Conservation (phyloP, 92 coral and sea anemone genomes). For the Zoanthus gigantus region DNA sequence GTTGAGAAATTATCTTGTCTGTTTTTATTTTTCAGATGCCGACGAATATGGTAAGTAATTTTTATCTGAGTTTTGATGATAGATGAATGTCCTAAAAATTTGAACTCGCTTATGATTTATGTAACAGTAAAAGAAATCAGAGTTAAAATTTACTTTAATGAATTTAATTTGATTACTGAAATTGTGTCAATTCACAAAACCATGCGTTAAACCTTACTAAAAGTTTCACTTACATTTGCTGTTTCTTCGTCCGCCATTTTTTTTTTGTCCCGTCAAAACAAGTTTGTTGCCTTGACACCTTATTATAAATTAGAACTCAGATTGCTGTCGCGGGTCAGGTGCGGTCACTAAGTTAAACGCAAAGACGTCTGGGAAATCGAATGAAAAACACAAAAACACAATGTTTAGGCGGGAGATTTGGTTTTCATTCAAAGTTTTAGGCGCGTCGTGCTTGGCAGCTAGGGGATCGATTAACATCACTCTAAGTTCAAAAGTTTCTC, state of each 20-base stretch:
- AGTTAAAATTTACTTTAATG: not conserved
- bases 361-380: slow-evolving; percentile 26
- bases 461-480: slow-evolving; percentile 31
- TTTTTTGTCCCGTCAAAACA: slow-evolving; percentile 18
- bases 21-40: too few relatives aligned
- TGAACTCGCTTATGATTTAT: not conserved
- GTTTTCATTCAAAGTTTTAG: slow-evolving; percentile 61
- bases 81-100: not conserved
- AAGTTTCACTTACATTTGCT: slow-evolving; percentile 32
- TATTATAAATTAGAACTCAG: slow-evolving; percentile 21
- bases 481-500: slow-evolving; percentile 29
- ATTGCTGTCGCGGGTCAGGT: not conserved
- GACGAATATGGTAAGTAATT: too few relatives aligned
- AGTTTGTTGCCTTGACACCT: slow-evolving; percentile 55
- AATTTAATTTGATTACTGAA: not conserved
- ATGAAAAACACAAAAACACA: not conserved
- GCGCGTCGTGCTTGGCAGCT: slow-evolving; percentile 63
- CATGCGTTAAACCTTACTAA: not conserved
- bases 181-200: not conserved
- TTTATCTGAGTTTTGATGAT: too few relatives aligned
- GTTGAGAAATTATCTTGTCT: too few relatives aligned
- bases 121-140: not conserved
- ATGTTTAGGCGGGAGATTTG: slow-evolving; percentile 89
- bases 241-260: slow-evolving; percentile 81
- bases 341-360: slow-evolving; percentile 26